Percentiles rank a stretch among this genome's conserved stretches.
Evolutionary conservation across 2,113 vertebrate species (phyloP).

Genomic region (Ciconia boyciana): DNA sequence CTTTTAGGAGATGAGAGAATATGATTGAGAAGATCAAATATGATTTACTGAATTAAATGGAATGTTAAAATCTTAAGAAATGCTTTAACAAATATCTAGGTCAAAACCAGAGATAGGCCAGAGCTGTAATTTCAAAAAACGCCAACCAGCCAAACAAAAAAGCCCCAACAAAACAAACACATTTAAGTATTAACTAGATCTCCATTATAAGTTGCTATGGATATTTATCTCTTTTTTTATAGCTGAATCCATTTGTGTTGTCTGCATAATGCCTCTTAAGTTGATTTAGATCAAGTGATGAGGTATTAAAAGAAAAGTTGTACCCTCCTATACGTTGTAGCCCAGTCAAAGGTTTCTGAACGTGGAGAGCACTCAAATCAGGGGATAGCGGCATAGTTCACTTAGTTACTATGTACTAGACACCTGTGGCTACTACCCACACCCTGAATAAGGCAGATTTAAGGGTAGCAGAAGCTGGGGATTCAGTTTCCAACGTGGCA

Average conservation of each 20-base stretch:
- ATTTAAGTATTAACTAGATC: background rate
- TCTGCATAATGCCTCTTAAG: background rate
- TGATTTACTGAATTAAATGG: background rate
- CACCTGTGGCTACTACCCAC: rapidly evolving
- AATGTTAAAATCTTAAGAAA: background rate
- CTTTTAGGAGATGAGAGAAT: background rate
- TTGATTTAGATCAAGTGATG: background rate
- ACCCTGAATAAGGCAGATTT: background rate
- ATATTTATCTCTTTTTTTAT: background rate
- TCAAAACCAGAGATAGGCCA: background rate
- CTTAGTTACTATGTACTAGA: rapidly evolving
- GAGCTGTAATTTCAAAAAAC: background rate
- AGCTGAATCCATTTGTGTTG: background rate
- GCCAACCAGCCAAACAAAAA: background rate
- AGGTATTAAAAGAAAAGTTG: background rate
- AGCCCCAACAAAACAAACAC: background rate
- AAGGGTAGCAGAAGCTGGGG: background rate
- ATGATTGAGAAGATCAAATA: background rate
- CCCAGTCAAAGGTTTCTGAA: background rate
- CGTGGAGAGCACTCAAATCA: rapidly evolving
- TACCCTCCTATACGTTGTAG: rapidly evolving
- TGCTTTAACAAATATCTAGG: background rate
- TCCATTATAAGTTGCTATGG: background rate
- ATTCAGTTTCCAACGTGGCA: background rate
- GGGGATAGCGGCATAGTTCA: background rate